These are phyloP conservation scores for Pardalotus punctatus DNA, from an alignment of 2,113 vertebrate genomes.

Conservation along the genomic window DNA sequence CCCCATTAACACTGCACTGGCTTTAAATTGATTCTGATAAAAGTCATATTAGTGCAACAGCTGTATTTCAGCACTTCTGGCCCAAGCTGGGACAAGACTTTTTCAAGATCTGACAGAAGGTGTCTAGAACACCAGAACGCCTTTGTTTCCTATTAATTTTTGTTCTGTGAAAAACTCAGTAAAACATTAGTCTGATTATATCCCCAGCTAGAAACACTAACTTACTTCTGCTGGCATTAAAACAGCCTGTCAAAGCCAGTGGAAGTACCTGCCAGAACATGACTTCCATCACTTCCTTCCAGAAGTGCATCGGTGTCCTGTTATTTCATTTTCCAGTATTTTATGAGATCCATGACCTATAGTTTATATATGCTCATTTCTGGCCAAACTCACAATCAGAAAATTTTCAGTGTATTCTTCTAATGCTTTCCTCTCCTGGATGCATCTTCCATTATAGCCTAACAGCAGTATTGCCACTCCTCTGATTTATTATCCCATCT, in stretches of 20 bases:
- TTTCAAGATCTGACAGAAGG: background rate
- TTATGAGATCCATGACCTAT: background rate
- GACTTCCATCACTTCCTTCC: constrained; percentile 28
- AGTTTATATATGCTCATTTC: background rate
- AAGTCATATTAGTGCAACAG: background rate
- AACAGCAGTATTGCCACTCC: background rate
- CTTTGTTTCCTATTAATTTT: background rate
- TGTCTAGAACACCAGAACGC: background rate
- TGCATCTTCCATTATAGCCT: background rate
- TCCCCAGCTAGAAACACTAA: background rate
- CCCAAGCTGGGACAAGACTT: background rate
- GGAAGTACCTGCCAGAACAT: background rate
- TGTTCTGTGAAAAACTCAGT: background rate
- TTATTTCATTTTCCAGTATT: constrained; percentile 8
- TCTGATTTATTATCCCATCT: background rate
- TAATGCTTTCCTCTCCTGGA: background rate
- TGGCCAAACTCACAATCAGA: background rate
- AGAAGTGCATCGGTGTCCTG: background rate
- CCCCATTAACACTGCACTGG: background rate
- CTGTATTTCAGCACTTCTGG: background rate
- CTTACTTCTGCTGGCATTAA: constrained; percentile 12
- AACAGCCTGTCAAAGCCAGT: background rate
- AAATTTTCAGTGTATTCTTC: background rate
- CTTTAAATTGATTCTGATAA: background rate
- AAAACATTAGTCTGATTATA: background rate